Evolutionary conservation across 2,113 vertebrate species (phyloP).

Genomic region (Rhynchopsitta pachyrhyncha): DNA sequence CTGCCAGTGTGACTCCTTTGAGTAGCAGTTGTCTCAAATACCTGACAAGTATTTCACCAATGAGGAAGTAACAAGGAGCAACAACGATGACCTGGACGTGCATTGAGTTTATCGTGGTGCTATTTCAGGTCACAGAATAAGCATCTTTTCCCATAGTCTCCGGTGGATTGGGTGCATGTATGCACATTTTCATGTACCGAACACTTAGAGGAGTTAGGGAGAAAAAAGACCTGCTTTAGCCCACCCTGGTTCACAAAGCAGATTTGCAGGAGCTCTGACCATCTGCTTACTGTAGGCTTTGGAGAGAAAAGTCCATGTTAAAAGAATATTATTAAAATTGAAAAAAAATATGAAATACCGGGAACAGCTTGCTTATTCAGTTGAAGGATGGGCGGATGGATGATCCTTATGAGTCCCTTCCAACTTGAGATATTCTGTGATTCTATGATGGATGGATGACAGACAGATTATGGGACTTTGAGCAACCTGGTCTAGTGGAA

Average conservation of each 20-base stretch:
- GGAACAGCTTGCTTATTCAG: neutral
- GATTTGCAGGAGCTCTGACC: neutral
- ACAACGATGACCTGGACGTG: neutral
- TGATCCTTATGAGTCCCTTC: neutral
- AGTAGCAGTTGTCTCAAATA: neutral
- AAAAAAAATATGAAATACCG: neutral
- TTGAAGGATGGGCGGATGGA: neutral
- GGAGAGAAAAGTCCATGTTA: neutral
- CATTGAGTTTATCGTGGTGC: neutral
- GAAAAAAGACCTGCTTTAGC: neutral
- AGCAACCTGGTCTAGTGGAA: neutral
- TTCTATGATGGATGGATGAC: neutral
- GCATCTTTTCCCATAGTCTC: neutral
- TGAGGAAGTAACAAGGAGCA: neutral
- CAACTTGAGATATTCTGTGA: neutral
- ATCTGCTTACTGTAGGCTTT: neutral
- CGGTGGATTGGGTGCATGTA: neutral
- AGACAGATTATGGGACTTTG: neutral
- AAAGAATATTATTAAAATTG: neutral
- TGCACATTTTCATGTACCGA: neutral
- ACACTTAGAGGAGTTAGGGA: neutral
- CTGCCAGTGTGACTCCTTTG: neutral
- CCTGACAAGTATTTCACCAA: neutral
- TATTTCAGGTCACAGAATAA: neutral
- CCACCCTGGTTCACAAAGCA: neutral